Evolutionary conservation across 2,113 vertebrate genomes (phyloP).

Genomic region (Paraplagusia blochii): DNA sequence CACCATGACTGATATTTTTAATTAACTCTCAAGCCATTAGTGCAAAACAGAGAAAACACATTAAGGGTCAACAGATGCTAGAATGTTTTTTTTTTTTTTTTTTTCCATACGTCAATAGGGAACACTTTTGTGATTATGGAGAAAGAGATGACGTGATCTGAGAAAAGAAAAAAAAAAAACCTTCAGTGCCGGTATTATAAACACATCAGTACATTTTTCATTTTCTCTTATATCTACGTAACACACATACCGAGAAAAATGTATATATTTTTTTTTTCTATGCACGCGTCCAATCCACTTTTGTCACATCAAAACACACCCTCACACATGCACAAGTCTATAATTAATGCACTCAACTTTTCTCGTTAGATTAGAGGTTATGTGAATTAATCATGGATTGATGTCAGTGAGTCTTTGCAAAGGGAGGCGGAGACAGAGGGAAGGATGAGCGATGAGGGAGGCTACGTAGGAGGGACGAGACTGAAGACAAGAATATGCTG

Average conservation of each 20-base stretch:
- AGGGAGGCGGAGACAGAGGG: not conserved
- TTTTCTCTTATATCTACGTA: not conserved
- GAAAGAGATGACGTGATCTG: not conserved
- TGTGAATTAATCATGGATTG: conserved; percentile 53
- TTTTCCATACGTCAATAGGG: too few relatives aligned
- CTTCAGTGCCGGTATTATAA: not conserved
- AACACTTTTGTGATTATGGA: not conserved
- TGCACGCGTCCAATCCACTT: conserved; percentile 19
- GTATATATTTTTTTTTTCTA: conserved; percentile 14
- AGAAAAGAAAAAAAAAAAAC: too few relatives aligned
- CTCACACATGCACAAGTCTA: conserved; percentile 12
- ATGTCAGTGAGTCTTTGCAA: conserved; percentile 16
- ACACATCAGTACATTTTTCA: conserved; percentile 1
- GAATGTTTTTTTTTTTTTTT: too few relatives aligned
- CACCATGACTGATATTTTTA: too few relatives aligned
- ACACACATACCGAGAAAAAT: not conserved
- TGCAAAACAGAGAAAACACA: too few relatives aligned
- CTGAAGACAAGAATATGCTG: conserved; percentile 3
- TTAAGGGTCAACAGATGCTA: too few relatives aligned
- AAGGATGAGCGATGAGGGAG: conserved; percentile 25
- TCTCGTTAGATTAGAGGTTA: conserved; percentile 28
- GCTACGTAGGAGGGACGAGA: conserved; percentile 11
- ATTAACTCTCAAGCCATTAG: too few relatives aligned
- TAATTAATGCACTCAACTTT: conserved; percentile 45
- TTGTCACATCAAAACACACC: conserved; percentile 26